Evolutionary conservation across 92 coral and sea anemone genomes (phyloP).

Genomic region (Plumapathes pennacea): DNA sequence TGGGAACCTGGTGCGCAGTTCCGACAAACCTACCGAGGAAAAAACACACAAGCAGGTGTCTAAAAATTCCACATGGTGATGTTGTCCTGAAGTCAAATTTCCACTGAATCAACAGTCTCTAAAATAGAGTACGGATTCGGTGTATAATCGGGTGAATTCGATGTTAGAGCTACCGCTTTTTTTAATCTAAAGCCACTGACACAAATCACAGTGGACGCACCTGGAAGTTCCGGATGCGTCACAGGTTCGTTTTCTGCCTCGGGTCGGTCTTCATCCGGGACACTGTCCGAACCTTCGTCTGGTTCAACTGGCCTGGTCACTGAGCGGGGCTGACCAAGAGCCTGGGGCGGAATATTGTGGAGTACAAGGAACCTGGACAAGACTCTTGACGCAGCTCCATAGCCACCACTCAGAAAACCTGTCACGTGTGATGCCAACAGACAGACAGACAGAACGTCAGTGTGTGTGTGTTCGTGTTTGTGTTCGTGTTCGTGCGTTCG

Average conservation of each 20-base stretch:
- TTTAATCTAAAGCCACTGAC: too few species aligned
- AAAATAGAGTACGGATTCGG: too few species aligned
- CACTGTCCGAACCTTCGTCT: constrained; percentile 39
- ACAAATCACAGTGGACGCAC: too few species aligned
- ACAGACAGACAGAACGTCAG: too few species aligned
- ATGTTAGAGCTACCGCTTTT: too few species aligned
- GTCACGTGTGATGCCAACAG: too few species aligned
- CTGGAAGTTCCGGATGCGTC: constrained; percentile 13
- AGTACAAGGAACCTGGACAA: constrained; percentile 64
- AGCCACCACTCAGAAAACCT: constrained; percentile 80
- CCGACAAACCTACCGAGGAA: constrained; percentile 53
- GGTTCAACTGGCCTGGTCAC: constrained; percentile 20
- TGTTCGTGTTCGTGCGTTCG: neutral
- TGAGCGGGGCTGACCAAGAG: constrained; percentile 64
- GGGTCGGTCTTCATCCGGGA: constrained; percentile 49
- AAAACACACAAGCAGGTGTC: neutral
- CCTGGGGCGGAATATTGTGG: constrained; percentile 61
- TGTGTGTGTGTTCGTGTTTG: neutral
- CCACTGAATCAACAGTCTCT: too few species aligned
- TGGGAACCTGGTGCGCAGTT: constrained; percentile 77
- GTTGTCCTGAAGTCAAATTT: too few species aligned
- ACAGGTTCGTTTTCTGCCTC: constrained; percentile 71
- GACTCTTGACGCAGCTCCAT: constrained; percentile 75
- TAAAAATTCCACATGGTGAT: too few species aligned
- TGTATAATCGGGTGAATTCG: too few species aligned